Evolutionary conservation across 2,113 vertebrate species (phyloP).

Genomic region (Pseudorhombus dupliciocellatus): DNA sequence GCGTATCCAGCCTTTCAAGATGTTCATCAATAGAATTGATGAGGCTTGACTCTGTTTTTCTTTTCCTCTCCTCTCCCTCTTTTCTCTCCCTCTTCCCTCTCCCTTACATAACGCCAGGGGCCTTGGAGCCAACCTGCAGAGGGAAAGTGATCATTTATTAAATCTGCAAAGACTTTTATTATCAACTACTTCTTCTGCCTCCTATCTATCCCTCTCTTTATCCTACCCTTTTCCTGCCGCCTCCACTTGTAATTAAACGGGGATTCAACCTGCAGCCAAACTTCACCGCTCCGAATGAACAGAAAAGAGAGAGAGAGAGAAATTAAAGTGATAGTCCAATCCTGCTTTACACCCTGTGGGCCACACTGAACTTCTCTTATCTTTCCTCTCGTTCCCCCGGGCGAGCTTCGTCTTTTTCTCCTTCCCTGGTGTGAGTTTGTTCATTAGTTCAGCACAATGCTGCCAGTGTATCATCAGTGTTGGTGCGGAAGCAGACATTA

Average conservation of each 20-base stretch:
- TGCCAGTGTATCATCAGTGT: conserved; percentile 21
- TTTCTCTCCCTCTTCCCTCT: conserved; percentile 11
- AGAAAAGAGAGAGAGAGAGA: conserved; percentile 37
- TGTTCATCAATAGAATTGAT: conserved; percentile 28
- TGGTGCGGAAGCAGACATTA: conserved; percentile 21
- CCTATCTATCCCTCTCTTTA: conserved; percentile 63
- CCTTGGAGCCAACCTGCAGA: conserved; percentile 50
- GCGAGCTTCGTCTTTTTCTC: conserved; percentile 51
- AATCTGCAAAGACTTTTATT: conserved; percentile 74
- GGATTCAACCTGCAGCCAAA: conserved; percentile 73
- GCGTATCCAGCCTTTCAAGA: conserved; percentile 23
- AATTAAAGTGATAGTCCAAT: conserved; percentile 61
- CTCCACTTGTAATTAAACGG: conserved; percentile 73
- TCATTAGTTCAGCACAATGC: conserved; percentile 53
- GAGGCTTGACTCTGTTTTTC: conserved; percentile 44
- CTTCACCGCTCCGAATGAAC: conserved; percentile 63
- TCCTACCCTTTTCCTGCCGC: conserved; percentile 43
- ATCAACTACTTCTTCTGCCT: conserved; percentile 73
- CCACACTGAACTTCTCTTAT: conserved; percentile 62
- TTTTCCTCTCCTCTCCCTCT: conserved; percentile 18
- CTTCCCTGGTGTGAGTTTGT: conserved; percentile 51
- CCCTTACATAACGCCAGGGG: conserved; percentile 36
- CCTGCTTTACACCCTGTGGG: conserved; percentile 53
- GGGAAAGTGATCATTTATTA: conserved; percentile 70
- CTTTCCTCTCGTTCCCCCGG: conserved; percentile 31